These are phyloP conservation scores for Eugnorisma glareosa DNA, from an alignment of 2,888 invertebrate species.

Conservation along the genomic window DNA sequence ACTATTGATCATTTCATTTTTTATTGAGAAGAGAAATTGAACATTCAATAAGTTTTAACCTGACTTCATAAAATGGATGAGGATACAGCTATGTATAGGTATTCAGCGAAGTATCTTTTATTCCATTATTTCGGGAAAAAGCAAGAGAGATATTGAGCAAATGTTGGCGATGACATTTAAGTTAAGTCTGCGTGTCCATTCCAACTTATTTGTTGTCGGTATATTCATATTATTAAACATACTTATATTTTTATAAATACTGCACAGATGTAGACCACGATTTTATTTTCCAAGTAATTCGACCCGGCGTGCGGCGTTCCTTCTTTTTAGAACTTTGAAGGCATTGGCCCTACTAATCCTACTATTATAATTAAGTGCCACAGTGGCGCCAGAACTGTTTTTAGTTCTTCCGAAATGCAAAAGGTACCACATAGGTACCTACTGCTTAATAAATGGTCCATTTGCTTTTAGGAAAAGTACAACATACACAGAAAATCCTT, in stretches of 20 bases:
- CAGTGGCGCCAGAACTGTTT: neutral
- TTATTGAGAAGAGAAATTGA: neutral
- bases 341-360: neutral
- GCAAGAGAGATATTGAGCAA: no score
- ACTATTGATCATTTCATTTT: neutral
- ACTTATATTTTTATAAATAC: no score
- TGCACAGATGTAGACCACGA: no score
- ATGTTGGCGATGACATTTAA: neutral
- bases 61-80: neutral
- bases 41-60: neutral
- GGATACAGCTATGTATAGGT: neutral
- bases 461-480: constrained; percentile 90
- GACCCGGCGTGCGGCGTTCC: neutral
- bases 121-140: neutral
- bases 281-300: neutral
- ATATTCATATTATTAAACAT: no score
- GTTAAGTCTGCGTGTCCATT: neutral
- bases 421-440: neutral
- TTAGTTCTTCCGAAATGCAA: neutral
- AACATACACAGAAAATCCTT: constrained; percentile 92
- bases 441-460: neutral
- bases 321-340: neutral
- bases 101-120: neutral
- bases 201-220: neutral
- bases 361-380: neutral